A percentile compares a stretch with the other conserved stretches of the same genome.
Conservation (phyloP, 1,140 invertebrate genomes). For the Leucophenga varia region DNA sequence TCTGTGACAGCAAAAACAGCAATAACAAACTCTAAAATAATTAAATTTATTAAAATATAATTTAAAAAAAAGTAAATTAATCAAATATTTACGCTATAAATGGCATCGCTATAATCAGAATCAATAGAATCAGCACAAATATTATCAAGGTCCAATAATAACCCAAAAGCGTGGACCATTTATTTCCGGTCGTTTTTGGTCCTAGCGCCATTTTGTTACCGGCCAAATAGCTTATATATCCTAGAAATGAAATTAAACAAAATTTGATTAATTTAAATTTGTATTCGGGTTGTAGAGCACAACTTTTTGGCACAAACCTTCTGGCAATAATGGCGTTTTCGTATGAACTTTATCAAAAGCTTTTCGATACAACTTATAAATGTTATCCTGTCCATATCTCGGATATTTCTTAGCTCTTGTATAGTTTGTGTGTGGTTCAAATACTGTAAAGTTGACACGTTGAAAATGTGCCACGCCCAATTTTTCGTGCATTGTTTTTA, state of each 20-base stretch:
- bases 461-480: conserved; percentile 25
- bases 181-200: conserved; percentile 54
- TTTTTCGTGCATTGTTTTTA: conserved; percentile 33
- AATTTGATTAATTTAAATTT: not conserved
- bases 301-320: not conserved
- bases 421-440: conserved; percentile 7
- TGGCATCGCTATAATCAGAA: conserved; percentile 67
- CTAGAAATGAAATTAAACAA: not conserved
- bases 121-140: conserved; percentile 60
- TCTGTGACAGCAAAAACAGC: conserved; percentile 83
- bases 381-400: conserved; percentile 10
- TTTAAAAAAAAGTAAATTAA: not conserved
- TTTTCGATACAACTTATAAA: conserved; percentile 24
- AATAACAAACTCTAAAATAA: conserved; percentile 68
- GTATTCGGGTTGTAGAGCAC: too few species aligned
- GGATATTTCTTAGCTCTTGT: not conserved
- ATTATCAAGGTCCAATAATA: conserved; percentile 63
- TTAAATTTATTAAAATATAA: too few species aligned
- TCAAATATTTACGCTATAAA: conserved; percentile 59
- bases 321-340: conserved; percentile 8
- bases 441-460: conserved; percentile 15
- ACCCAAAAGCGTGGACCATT: conserved; percentile 61
- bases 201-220: too few species aligned
- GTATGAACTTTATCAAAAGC: not conserved
- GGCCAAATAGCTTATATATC: too few species aligned